Evolutionary conservation across 1,140 invertebrate genomes (phyloP).

Genomic region (Leptinotarsa texana): DNA sequence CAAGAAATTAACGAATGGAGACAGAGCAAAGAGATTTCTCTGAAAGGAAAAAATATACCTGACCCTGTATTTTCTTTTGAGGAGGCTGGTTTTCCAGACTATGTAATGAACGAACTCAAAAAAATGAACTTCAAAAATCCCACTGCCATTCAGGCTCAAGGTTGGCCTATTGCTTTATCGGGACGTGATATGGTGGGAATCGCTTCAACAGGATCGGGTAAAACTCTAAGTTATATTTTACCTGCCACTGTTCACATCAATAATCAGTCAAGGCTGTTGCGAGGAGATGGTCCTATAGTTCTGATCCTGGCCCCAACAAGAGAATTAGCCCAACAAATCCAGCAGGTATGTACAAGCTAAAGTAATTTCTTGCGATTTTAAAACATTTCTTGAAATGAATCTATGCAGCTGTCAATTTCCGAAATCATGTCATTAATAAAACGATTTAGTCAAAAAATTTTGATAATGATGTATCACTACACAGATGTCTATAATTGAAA

Average conservation of each 20-base stretch:
- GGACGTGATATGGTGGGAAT: conserved; percentile 94
- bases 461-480: too few relatives aligned
- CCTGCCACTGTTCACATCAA: conserved; percentile 93
- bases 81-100: conserved; percentile 79
- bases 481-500: too few relatives aligned
- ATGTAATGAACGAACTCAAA: conserved; percentile 75
- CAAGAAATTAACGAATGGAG: conserved; percentile 77
- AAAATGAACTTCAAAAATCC: conserved; percentile 85
- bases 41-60: conserved; percentile 70
- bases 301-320: conserved; percentile 92
- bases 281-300: conserved; percentile 89
- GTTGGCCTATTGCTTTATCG: conserved; percentile 91
- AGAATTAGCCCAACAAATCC: conserved; percentile 96
- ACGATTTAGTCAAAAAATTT: too few relatives aligned
- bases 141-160: conserved; percentile 87
- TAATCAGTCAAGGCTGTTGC: conserved; percentile 79
- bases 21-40: conserved; percentile 76
- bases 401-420: too few relatives aligned
- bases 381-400: too few relatives aligned
- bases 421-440: too few relatives aligned
- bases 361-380: too few relatives aligned
- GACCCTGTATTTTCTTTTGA: conserved; percentile 83
- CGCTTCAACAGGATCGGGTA: conserved; percentile 93
- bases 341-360: conserved; percentile 69
- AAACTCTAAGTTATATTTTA: conserved; percentile 83